Percentiles rank a stretch among this genome's conserved stretches.
Conservation (phyloP, 2,797 vertebrate species). For the Clamator glandarius region DNA sequence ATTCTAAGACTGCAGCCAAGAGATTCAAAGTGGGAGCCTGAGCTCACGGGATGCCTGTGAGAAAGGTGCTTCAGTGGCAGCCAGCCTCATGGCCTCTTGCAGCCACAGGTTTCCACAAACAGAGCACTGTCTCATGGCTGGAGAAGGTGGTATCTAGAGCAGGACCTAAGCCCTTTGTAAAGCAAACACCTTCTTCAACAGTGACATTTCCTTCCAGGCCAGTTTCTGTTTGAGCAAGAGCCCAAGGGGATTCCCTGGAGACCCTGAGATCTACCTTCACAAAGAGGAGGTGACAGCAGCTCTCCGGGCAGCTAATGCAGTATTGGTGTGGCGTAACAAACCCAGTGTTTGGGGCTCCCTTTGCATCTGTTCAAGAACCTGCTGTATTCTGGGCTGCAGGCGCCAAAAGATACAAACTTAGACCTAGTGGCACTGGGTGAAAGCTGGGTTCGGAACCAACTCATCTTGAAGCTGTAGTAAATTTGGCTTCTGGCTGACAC, state of each 20-base stretch:
- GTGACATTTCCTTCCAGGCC: rapidly evolving
- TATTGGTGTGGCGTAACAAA: background rate
- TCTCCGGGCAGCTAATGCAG: background rate
- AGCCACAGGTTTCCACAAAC: background rate
- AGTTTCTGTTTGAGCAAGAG: background rate
- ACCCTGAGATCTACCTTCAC: background rate
- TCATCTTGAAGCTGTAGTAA: background rate
- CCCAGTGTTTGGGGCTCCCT: background rate
- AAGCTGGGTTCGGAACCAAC: background rate
- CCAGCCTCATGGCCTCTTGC: background rate
- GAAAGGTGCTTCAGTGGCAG: background rate
- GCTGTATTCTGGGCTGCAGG: background rate
- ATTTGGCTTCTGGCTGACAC: background rate
- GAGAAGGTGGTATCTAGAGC: background rate
- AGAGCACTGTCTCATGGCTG: background rate
- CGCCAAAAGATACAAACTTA: background rate
- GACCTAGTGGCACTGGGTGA: background rate
- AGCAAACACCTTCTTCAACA: background rate
- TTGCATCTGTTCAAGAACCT: background rate
- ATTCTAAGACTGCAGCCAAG: background rate
- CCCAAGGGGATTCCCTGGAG: background rate
- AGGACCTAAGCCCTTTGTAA: background rate
- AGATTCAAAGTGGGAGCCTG: background rate
- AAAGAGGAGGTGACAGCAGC: background rate
- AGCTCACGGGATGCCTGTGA: background rate